phyloP scores from a whole-genome alignment of 1,140 invertebrate species.

The Brachystomella parvula region DNA sequence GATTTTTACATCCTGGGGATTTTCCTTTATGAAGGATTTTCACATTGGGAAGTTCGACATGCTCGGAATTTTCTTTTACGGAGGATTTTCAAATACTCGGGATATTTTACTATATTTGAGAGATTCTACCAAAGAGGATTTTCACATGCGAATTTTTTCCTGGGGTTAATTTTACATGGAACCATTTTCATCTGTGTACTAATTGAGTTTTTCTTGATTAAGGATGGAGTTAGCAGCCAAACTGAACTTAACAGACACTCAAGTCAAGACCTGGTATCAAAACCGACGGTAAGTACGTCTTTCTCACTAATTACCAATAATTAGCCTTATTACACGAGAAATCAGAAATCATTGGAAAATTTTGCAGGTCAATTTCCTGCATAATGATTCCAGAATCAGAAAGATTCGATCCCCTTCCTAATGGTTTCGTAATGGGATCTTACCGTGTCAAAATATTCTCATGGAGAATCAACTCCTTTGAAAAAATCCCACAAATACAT shows the following conservation, averaged over 20 bases:
- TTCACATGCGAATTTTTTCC: no score
- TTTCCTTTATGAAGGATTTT: no score
- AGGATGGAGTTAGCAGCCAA: slow-evolving; percentile 95
- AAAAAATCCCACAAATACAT: no score
- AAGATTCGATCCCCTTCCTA: background rate
- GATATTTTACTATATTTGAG: no score
- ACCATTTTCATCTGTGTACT: background rate
- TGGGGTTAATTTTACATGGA: background rate
- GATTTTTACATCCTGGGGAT: no score
- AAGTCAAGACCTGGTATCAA: slow-evolving; percentile 48
- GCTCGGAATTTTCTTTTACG: no score
- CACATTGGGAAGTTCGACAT: no score
- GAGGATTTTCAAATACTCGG: no score
- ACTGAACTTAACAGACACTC: slow-evolving; percentile 91
- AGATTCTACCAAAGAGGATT: no score
- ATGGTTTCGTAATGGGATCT: slow-evolving; percentile 5
- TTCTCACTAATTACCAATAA: background rate
- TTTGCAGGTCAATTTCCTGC: background rate
- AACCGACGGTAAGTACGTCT: slow-evolving; percentile 32
- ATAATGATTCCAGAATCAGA: background rate
- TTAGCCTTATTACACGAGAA: background rate
- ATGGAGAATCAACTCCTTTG: background rate
- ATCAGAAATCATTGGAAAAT: background rate
- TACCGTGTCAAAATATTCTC: background rate
- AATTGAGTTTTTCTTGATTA: slow-evolving; percentile 8